Base-by-base conservation (phyloP, 2,113 vertebrate species). In the Junco hyemalis region DNA sequence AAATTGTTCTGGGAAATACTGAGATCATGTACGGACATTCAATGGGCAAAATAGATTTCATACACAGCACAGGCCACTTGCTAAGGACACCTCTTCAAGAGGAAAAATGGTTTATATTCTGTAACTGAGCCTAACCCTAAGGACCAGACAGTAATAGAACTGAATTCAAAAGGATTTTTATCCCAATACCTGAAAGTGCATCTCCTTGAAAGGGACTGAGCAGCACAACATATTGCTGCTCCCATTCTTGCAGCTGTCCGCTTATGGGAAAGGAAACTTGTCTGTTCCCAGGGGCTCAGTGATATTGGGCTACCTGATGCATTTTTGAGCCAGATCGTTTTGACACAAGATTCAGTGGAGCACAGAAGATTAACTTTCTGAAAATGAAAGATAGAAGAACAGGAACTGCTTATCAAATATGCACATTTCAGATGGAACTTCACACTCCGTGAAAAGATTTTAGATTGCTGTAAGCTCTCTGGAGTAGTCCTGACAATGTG, bases 401-500 rank as follows among this genome's bases (percentile, higher is more conserved):
- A 90, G 29, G 79, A 96, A 91, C 91, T 96, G 95, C 97, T 98
- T 98, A 98, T 98, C 97, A 98, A 97, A 98, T 98, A 98, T 98
- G 97, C 97, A 98, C 97, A 97, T 98, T 98, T 98, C 96, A 97
- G 97, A 98, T 97, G 96, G 96, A 98, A 97, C 97, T 98, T 98
- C 97, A 97, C 97, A 98, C 97, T 97, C 96, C 33, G 86, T 96
- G 98, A 96, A 97, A 97, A 98, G 98, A 98, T 98, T 98, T 98
- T 98, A 98, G 98, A 98, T 98, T 98, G 97, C 97, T 98, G 98
- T 97, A 97, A 97, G 97, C 97, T 98, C 97, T 98, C 97, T 74
- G 92, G 96, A 97, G 97, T 82, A 28, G 96, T 97, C 88, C 97
- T 98, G 97, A 98, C 97, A 98, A 98, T 97, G 97, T 98, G 96